Evolutionary conservation across 2,797 vertebrate species (phyloP).

Genomic region (Alectoris magna): DNA sequence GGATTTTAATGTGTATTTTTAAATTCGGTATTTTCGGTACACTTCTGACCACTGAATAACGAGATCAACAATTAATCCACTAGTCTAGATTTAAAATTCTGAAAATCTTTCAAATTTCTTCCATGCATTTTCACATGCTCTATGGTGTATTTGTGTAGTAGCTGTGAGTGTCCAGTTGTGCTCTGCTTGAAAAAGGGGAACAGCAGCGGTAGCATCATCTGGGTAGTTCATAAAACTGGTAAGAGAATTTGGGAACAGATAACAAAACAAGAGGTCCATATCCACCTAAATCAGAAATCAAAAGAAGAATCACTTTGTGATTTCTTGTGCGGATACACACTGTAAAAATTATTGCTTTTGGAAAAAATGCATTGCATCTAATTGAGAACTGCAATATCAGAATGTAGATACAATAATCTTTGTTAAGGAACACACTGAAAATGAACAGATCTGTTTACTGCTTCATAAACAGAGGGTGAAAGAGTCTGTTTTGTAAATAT

Average conservation of each 20-base stretch:
- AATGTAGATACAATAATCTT: background rate
- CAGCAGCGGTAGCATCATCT: background rate
- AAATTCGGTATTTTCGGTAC: accelerated
- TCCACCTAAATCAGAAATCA: background rate
- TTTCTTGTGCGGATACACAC: background rate
- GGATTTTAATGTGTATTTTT: background rate
- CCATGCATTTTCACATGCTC: background rate
- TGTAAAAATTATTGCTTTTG: accelerated
- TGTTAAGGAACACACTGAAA: background rate
- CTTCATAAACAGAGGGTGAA: background rate
- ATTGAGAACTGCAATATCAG: background rate
- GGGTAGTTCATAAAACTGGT: background rate
- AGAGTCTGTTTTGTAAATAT: background rate
- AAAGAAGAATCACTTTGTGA: background rate
- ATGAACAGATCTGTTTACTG: background rate
- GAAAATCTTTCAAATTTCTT: background rate
- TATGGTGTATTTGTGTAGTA: background rate
- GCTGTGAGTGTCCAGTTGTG: background rate
- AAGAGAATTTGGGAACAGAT: background rate
- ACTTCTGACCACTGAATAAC: background rate
- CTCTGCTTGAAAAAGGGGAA: background rate
- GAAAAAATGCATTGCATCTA: background rate
- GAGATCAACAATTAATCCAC: background rate
- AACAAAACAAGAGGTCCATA: background rate
- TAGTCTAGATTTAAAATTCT: background rate